Evolutionary conservation across 2,797 vertebrate species (phyloP).

Genomic region (Liparis tanakae): DNA sequence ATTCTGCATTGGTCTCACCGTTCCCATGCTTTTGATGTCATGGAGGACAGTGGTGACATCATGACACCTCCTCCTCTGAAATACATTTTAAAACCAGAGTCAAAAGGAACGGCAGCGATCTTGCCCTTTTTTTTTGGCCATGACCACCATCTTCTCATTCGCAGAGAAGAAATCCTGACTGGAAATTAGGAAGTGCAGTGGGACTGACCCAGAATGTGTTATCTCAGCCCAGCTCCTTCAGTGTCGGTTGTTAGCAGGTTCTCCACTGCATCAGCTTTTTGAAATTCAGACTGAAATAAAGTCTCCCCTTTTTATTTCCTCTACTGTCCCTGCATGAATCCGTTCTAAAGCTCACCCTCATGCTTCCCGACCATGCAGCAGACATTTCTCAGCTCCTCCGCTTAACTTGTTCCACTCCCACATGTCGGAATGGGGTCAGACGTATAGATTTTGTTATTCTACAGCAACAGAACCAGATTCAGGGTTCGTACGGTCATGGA

Average conservation of each 20-base stretch:
- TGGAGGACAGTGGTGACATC: background rate
- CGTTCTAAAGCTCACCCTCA: background rate
- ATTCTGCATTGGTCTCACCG: background rate
- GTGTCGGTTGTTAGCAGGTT: background rate
- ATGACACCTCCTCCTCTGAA: background rate
- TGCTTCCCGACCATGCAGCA: background rate
- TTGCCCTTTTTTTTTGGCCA: background rate
- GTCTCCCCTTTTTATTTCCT: background rate
- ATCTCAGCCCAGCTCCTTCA: background rate
- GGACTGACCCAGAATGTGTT: background rate
- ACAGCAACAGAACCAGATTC: background rate
- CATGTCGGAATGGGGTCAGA: background rate
- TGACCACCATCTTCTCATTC: background rate
- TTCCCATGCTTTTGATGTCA: background rate
- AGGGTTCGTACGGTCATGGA: too few species aligned
- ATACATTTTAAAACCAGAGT: background rate
- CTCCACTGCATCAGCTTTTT: background rate
- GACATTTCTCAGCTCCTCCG: background rate
- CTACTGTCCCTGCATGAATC: background rate
- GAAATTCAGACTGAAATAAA: slow-evolving; percentile 9
- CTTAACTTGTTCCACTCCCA: background rate
- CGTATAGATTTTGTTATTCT: slow-evolving; percentile 2
- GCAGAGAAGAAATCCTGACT: slow-evolving; percentile 6
- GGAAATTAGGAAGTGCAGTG: background rate
- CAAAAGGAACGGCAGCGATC: slow-evolving; percentile 1